Conservation (phyloP, 1,140 invertebrate genomes). For the Lepidurus arcticus region DNA sequence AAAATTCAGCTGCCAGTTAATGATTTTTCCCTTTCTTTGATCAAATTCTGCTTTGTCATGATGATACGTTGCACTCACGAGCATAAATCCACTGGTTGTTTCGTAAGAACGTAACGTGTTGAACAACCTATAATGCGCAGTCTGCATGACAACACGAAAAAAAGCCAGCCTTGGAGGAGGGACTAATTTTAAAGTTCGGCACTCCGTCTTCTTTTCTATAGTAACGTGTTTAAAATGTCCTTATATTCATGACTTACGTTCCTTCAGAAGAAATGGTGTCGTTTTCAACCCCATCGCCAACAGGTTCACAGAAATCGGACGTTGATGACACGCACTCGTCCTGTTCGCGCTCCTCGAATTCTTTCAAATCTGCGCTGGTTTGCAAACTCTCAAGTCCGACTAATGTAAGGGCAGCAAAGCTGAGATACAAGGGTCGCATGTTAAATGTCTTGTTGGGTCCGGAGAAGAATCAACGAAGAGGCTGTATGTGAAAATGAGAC, state of each 20-base stretch:
- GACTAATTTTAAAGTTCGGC: not conserved
- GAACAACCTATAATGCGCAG: not conserved
- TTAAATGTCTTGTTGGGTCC: not conserved
- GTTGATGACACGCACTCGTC: not conserved
- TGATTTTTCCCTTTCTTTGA: not conserved
- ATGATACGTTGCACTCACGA: too few relatives aligned
- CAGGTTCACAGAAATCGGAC: not conserved
- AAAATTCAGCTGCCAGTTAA: not conserved
- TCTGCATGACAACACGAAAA: not conserved
- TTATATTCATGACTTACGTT: not conserved
- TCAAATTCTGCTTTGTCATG: not conserved
- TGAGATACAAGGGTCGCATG: not conserved
- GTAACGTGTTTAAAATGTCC: not conserved
- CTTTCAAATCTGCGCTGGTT: not conserved
- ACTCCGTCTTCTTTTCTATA: not conserved
- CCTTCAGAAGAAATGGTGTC: not conserved
- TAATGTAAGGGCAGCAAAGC: not conserved
- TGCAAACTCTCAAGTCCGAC: not conserved
- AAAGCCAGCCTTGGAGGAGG: not conserved
- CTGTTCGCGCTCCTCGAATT: not conserved
- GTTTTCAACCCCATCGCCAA: not conserved
- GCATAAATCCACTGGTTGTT: not conserved
- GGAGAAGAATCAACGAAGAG: too few relatives aligned
- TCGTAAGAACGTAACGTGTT: not conserved
- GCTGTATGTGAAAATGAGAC: too few relatives aligned